These are phyloP conservation scores for Hybognathus amarus DNA, from an alignment of 2,797 vertebrate genomes.

Conservation along the genomic window DNA sequence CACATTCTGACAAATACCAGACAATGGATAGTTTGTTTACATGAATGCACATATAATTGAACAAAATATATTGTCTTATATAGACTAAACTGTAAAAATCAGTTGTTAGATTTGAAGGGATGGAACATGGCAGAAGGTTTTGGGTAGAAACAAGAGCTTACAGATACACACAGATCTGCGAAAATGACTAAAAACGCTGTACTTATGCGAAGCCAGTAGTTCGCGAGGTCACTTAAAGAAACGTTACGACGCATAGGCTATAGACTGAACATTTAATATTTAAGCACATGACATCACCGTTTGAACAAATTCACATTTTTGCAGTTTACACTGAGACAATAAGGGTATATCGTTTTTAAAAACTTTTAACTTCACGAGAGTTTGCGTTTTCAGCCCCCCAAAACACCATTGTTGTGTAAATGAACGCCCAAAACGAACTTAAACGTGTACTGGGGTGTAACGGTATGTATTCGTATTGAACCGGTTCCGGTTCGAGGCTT, in stretches of 20 bases:
- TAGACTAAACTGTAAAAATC: neutral
- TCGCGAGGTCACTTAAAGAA: neutral
- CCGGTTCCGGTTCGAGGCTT: no score
- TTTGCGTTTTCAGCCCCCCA: neutral
- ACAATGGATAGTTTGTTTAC: neutral
- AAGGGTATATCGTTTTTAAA: neutral
- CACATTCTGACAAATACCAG: constrained; percentile 1
- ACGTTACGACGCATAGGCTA: neutral
- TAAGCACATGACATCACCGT: neutral
- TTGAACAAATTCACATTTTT: neutral
- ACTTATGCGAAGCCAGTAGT: neutral
- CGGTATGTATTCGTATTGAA: no score
- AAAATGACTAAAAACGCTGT: neutral
- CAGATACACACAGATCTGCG: neutral
- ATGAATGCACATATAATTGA: neutral
- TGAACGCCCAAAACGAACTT: neutral
- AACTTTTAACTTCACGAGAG: neutral
- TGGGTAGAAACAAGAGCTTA: neutral
- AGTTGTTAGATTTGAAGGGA: neutral
- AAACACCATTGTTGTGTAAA: neutral
- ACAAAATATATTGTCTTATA: neutral
- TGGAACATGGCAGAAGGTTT: neutral
- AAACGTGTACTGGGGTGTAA: no score
- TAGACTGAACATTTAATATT: neutral
- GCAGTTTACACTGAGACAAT: neutral